phyloP scores from a whole-genome alignment of 2,797 vertebrate species.

The Podarcis lilfordi region DNA sequence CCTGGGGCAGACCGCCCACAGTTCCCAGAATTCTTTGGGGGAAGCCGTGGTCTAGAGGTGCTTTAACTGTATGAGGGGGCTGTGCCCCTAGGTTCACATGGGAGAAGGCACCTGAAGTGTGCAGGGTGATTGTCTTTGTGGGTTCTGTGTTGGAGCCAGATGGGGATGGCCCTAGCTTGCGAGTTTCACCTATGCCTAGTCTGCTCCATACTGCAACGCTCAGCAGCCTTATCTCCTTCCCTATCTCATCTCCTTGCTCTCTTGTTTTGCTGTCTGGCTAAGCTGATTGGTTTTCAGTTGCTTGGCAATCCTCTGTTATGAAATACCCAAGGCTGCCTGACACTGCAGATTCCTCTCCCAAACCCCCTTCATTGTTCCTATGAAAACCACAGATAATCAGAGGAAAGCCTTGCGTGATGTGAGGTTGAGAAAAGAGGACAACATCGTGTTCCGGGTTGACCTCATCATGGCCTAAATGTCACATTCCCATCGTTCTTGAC shows the following conservation, averaged over 20 bases:
- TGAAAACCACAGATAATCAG: not conserved
- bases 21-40: no score
- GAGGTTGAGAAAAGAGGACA: not conserved
- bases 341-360: not conserved
- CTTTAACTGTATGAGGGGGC: no score
- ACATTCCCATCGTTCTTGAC: not conserved
- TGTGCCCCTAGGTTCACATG: not conserved
- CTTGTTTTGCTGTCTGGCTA: no score
- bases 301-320: not conserved
- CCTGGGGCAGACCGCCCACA: no score
- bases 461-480: not conserved
- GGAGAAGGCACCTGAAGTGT: not conserved
- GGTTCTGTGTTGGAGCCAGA: not conserved
- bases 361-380: not conserved
- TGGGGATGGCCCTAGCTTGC: not conserved
- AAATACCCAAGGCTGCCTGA: not conserved
- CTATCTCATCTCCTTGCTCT: not conserved
- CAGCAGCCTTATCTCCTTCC: not conserved
- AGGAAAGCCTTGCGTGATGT: not conserved
- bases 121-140: not conserved
- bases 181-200: not conserved
- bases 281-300: not conserved
- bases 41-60: no score
- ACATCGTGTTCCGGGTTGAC: not conserved
- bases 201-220: not conserved